Conservation (phyloP, 1,140 invertebrate genomes). For the Drosophila insularis region DNA sequence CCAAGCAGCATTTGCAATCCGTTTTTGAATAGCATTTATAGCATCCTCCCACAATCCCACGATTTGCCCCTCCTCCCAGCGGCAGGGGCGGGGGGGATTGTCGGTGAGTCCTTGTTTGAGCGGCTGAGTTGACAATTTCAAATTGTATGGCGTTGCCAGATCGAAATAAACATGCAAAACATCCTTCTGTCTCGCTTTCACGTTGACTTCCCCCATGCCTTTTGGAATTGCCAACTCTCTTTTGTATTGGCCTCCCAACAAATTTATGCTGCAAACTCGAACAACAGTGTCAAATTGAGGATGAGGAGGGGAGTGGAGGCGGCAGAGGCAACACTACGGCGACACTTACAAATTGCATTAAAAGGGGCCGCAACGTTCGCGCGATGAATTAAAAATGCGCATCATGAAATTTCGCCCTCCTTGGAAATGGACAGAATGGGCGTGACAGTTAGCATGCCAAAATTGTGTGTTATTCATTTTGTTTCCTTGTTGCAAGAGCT, state of each 20-base stretch:
- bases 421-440: conserved; percentile 12
- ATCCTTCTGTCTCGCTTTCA: neutral
- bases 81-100: neutral
- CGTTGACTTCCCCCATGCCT: neutral
- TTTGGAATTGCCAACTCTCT: neutral
- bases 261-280: conserved; percentile 52
- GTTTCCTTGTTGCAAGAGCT: conserved; percentile 7
- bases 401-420: conserved; percentile 30
- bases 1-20: conserved; percentile 52
- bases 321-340: conserved; percentile 24
- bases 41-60: conserved; percentile 27
- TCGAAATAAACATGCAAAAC: conserved; percentile 38
- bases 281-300: too few species aligned
- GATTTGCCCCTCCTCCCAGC: too few species aligned
- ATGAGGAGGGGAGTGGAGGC: neutral
- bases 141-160: conserved; percentile 32
- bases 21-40: conserved; percentile 68
- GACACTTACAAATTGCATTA: conserved; percentile 71
- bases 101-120: conserved; percentile 10
- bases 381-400: conserved; percentile 46
- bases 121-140: conserved; percentile 49
- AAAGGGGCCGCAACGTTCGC: conserved; percentile 33
- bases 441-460: conserved; percentile 30
- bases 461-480: conserved; percentile 15
- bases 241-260: conserved; percentile 21